Base-by-base conservation (phyloP, 2,888 invertebrate genomes). In the Drosophila pegasa region DNA sequence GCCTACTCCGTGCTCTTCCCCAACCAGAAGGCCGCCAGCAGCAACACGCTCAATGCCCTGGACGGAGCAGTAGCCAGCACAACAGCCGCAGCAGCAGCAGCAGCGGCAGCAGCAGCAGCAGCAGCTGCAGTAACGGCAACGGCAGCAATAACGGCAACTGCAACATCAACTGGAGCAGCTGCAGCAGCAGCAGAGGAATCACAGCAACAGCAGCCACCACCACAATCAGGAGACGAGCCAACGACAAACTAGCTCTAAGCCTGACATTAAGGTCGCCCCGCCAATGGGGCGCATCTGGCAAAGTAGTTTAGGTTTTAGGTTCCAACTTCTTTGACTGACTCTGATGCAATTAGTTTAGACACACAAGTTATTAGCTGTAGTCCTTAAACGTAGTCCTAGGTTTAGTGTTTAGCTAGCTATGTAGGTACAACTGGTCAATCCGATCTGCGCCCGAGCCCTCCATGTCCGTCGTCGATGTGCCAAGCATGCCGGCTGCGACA, bases 1-100 rank as follows among this genome's bases (percentile, higher is more conserved):
- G 93, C 95, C 0, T 95, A 95, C 90, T 94, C 94, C 48, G 94
- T 94, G 1, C 92, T 95, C 2, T 95, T 95, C 92, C 95, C 95
- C 68, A 91, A 91, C 62, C 92, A 92, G 66, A 92, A 92, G 76
- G 89, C 90, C 4, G 81, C 88, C 27, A 89, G 90, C 54, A 90
- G 80, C 43, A 87, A 78, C 20, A 89, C 87, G 18, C 58, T 91
- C 8, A 87, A 80, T 59, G 76, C 85, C 0, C 43, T 90, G 47
- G 90, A 83, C 41, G 81, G 75, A 0, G 75, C 55, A 8, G 80
- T 75, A 5, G 78, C 80, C 16, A 75, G 81, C 25, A 75, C 79
- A 29, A 77, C 78, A 25, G 68, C 74, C 7, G 64, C 54, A 20
- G 60, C 66, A 20, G 75, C 75, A 12, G 67, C 69, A 0, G 75